phyloP scores from a whole-genome alignment of 2,888 invertebrate species.

The Tinea semifulvella region DNA sequence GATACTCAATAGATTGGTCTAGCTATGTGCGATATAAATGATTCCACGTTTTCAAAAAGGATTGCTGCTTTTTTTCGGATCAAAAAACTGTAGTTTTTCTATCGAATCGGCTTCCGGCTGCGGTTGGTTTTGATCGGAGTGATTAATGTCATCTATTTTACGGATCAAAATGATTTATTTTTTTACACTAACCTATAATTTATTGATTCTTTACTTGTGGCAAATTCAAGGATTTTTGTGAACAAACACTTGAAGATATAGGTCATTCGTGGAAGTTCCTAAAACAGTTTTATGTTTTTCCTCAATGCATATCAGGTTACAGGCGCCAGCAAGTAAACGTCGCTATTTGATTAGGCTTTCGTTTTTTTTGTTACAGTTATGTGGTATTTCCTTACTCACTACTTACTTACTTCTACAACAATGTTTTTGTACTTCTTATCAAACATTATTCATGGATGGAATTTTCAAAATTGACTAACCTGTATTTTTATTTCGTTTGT shows the following conservation, averaged over 20 bases:
- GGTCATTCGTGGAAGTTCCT: constrained; percentile 12
- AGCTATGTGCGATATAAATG: constrained; percentile 32
- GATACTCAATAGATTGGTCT: constrained; percentile 15
- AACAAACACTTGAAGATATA: constrained; percentile 8
- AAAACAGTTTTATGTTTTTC: constrained; percentile 8
- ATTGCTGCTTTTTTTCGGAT: constrained; percentile 26
- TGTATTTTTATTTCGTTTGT: constrained; percentile 23
- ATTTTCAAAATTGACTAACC: no score
- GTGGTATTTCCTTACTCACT: constrained; percentile 1
- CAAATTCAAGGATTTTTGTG: constrained; percentile 1
- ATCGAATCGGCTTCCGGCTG: constrained; percentile 32
- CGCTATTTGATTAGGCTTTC: constrained; percentile 46
- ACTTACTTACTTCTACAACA: constrained; percentile 4
- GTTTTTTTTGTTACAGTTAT: constrained; percentile 21
- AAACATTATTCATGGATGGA: background rate
- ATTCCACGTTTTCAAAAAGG: constrained; percentile 29
- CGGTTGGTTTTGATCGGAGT: constrained; percentile 26
- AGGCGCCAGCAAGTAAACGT: constrained; percentile 57
- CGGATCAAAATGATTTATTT: background rate
- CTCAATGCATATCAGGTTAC: constrained; percentile 37
- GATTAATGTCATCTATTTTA: constrained; percentile 26
- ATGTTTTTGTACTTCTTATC: background rate
- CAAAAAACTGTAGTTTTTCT: constrained; percentile 24
- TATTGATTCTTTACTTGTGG: background rate
- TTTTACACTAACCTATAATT: background rate